phyloP scores from a whole-genome alignment of 2,113 vertebrate species.

The Pteronura brasiliensis region DNA sequence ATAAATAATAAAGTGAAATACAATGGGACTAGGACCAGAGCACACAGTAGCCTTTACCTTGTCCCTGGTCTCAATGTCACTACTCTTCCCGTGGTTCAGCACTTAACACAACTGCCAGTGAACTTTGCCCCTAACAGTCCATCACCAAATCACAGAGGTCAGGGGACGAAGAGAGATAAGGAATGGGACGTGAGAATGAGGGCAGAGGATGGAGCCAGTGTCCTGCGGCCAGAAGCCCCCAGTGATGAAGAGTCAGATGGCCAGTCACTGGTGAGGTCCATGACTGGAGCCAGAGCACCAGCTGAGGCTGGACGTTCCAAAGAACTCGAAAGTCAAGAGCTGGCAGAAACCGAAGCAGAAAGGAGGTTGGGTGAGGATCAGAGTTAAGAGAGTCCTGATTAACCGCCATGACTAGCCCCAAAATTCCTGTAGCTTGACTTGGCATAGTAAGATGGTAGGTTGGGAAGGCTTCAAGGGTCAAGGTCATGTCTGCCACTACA shows the following conservation, averaged over 20 bases:
- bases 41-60: not conserved
- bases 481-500: not conserved
- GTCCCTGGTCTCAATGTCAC: not conserved
- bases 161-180: not conserved
- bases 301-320: not conserved
- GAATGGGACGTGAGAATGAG: not conserved
- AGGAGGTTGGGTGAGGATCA: not conserved
- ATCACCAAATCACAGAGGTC: not conserved
- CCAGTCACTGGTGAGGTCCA: not conserved
- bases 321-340: not conserved
- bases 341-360: not conserved
- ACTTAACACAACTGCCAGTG: not conserved
- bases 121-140: not conserved
- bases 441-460: no score
- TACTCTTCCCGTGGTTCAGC: not conserved
- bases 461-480: not conserved
- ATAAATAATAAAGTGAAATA: not conserved
- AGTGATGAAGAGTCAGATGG: not conserved
- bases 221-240: not conserved
- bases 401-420: not conserved
- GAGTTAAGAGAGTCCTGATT: not conserved
- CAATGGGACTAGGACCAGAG: not conserved
- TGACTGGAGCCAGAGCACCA: not conserved
- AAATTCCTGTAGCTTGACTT: not conserved
- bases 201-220: not conserved